Base-by-base conservation (phyloP, 2,888 invertebrate species). In the Papilio protenor region DNA sequence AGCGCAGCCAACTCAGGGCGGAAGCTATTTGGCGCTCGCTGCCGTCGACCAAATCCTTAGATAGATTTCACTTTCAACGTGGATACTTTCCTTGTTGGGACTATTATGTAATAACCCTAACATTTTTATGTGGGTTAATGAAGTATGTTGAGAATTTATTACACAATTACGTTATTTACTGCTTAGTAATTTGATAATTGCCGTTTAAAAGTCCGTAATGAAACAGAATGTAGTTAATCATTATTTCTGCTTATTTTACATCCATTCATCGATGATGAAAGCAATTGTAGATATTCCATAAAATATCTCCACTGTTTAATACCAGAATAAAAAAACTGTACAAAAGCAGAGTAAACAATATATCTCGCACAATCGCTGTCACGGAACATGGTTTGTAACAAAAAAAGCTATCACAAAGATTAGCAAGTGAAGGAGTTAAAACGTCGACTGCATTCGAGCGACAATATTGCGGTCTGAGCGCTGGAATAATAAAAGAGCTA, bases 401-500 rank as follows among this genome's bases (percentile, higher is more conserved):
- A 52, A 71, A 73, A 47, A 73, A 61, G 47, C 47, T 73, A 45
- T 73, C 45, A 47, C 66, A 66, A 66, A 75, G 74, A 61, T 64
- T 66, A 75, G 70, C 27, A 71, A 76, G 72, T 76, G 40, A 76
- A 59, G 72, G 27, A 72, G 70, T 59, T 76, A 76, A 76, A 71
- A 69, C 71, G 71, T 76, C 76, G 59, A 70, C 76, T 76, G 76
- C 71, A 71, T 72, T 71, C 14, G 59, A 59, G 72, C 61, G 76
- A 76, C 76, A 72, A 71, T 76, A 76, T 72, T 76, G 71, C 61
- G 76, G 76, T 76, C 76, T 72, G 76, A 76, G 76, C 61, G 71
- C 49, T 57, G 76, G 72, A 76, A 76, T 76, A 76, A 76, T 76
- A 76, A 76, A 71, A 76, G 76, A 76, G 72, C 76, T 76, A 59